Evolutionary conservation across 2,888 invertebrate species (phyloP), one percentile per base, ranked within the genome.

Genomic region (Lingula anatina): DNA sequence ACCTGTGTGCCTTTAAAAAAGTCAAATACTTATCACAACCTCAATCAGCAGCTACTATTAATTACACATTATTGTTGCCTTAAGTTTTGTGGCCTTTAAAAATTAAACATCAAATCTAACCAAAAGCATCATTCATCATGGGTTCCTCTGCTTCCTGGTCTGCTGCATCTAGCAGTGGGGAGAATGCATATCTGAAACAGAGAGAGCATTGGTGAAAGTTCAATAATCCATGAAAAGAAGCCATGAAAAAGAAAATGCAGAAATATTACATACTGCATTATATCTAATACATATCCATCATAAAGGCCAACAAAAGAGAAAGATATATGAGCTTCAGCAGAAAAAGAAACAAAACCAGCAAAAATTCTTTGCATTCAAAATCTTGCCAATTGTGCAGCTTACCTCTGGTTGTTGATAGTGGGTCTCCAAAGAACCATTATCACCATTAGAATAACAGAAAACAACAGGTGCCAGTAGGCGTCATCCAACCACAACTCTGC

Each of bases 371-470:
- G n/a, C n/a, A n/a, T n/a, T n/a, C n/a, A n/a, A n/a, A n/a, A n/a
- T n/a, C n/a, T n/a, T n/a, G n/a, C n/a, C n/a, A n/a, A n/a, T n/a
- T n/a, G n/a, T n/a, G n/a, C 31, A 9, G 15, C 55, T 35, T 86
- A 90, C 65, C 92, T 83, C 79, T 94, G 94, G 79, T 94, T 95
- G 78, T 95, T 95, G 74, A 90, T 90, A 20, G 92, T 91, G 4
- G 95, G 95, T 59, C 95, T 82, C 94, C 94, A 95, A 55, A 95
- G 82, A 55, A 95, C 84, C 90, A 95, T 94, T 62, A 96, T 95
- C 28, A 90, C 90, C 35, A 89, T 79, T 24, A 96, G 81, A 49
- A 96, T 84, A 58, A 88, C 82, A 18, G 89, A 90, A 78, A 96
- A 95, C 50, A 94, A 81, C 31, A 94, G 83, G 78, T 93, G 94